Conservation (phyloP, 2,797 vertebrate genomes). For the Pyrocephalus nanus region DNA sequence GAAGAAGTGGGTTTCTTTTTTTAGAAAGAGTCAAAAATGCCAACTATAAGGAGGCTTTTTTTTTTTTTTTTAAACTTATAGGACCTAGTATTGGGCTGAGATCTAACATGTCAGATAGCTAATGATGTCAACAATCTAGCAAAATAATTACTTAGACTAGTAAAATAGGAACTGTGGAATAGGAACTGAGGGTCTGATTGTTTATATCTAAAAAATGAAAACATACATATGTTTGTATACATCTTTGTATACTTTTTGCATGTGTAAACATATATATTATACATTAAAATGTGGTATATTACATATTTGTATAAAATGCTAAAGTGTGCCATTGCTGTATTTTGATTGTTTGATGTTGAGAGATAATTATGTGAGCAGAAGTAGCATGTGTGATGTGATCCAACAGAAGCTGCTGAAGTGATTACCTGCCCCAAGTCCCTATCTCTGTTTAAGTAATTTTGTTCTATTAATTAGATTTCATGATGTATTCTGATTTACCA, state of each 20-base stretch:
- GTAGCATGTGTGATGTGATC: not conserved
- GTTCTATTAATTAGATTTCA: not conserved
- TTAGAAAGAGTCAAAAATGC: not conserved
- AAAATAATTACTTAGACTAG: not conserved
- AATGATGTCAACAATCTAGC: not conserved
- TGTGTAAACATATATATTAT: not conserved
- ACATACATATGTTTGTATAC: fast-evolving
- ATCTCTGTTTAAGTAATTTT: not conserved
- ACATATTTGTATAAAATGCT: not conserved
- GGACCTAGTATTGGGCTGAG: not conserved
- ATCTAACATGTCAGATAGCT: not conserved
- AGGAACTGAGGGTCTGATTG: not conserved
- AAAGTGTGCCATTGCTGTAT: not conserved
- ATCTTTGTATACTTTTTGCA: not conserved
- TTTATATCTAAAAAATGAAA: not conserved
- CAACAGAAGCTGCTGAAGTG: not conserved
- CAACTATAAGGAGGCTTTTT: not conserved
- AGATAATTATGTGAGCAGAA: not conserved
- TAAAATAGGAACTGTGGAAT: not conserved
- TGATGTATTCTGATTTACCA: not conserved
- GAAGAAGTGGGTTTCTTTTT: not conserved
- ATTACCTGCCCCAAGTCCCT: not conserved
- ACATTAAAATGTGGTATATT: not conserved
- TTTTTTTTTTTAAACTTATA: not conserved
- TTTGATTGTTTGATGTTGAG: not conserved